Base-by-base conservation (phyloP, 2,797 vertebrate genomes). In the Eremophila alpestris region DNA sequence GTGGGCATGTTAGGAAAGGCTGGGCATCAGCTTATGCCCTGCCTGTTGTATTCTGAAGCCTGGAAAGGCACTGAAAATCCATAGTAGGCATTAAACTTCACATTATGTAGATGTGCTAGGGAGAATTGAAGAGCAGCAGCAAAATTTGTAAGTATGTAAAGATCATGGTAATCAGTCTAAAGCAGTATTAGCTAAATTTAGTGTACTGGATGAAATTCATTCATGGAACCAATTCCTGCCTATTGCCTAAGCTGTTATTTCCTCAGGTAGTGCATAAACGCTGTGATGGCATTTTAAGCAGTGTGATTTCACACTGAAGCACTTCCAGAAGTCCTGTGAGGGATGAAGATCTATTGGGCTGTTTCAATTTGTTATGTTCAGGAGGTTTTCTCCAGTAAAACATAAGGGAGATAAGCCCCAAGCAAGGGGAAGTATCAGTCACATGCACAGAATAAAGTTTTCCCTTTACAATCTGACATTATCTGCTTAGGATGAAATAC, bases 401-500 rank as follows among this genome's bases (percentile, higher is more conserved):
- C 79, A 23, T 17, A 32, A 55, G 36, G 67, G 24, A 82, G 83
- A 89, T 77, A 79, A 91, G 54, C 55, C 15, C 3, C 65, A 64
- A 83, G 77, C 55, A 68, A 65, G 65, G 58, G 16, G 65, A 87
- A 63, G 18, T 17, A 64, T 87, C 84, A 68, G 71, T 87, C 40
- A 23, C 27, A 51, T 34, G 71, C 21, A 69, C 23, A 68, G 71
- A 73, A 67, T 45, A 7, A 78, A 78, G 71, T 69, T 87, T 59
- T 71, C 63, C 38, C 48, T 70, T 83, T 69, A 81, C 45, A 81
- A 78, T 69, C 59, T 91, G 92, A 94, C 54, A 45, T 75, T 77
- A 90, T 70, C 89, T 87, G 30, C 45, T 68, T 51, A 65, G 46
- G 58, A 30, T 82, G 77, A 89, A 95, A 93, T 75, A 70, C n/a